Evolutionary conservation across 1,140 invertebrate species (phyloP).

Genomic region (Drosophila sproati): DNA sequence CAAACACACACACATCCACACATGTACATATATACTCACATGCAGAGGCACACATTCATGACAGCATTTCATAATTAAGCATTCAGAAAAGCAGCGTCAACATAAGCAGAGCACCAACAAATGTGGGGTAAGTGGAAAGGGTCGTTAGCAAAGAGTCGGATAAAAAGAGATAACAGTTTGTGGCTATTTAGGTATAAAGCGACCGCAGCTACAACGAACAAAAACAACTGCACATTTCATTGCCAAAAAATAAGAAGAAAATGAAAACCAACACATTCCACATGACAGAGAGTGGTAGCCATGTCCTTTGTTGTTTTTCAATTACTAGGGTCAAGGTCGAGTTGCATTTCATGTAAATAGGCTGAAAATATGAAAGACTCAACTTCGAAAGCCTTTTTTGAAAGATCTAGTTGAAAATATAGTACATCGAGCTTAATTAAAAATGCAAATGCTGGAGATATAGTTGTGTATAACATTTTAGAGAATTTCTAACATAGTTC

Average conservation of each 20-base stretch:
- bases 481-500: not conserved
- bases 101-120: constrained; percentile 8
- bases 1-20: constrained; percentile 26
- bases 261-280: constrained; percentile 6
- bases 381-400: constrained; percentile 25
- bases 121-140: not conserved
- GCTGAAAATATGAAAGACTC: constrained; percentile 15
- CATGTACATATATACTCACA: too few relatives aligned
- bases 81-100: constrained; percentile 57
- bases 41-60: constrained; percentile 31
- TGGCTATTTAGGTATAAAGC: constrained; percentile 45
- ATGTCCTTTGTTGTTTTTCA: not conserved
- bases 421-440: constrained; percentile 49
- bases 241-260: constrained; percentile 13
- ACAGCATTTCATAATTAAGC: constrained; percentile 71
- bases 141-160: constrained; percentile 36
- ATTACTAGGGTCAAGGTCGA: constrained; percentile 43
- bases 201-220: constrained; percentile 26
- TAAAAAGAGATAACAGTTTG: constrained; percentile 51
- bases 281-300: constrained; percentile 24
- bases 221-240: constrained; percentile 53
- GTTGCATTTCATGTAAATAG: constrained; percentile 24
- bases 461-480: constrained; percentile 5
- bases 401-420: constrained; percentile 4
- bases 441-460: constrained; percentile 32